Conservation (phyloP, 2,888 invertebrate species). For the Machimus atricapillus region DNA sequence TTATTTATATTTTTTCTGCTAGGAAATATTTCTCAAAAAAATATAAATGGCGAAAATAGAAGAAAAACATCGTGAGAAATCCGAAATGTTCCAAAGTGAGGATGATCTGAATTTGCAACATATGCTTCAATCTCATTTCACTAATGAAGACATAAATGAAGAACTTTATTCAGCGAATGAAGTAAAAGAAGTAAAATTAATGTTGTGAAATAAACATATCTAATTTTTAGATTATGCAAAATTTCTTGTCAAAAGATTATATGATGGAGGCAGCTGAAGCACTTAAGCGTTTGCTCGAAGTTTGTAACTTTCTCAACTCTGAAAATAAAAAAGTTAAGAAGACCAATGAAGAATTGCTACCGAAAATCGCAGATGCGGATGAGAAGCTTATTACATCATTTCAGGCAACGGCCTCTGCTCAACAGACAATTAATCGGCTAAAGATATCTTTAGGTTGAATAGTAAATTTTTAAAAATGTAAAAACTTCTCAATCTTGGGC, state of each 20-base stretch:
- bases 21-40: background rate
- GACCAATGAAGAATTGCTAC: slow-evolving; percentile 46
- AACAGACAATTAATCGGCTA: slow-evolving; percentile 52
- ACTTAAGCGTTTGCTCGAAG: slow-evolving; percentile 53
- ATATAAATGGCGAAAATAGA: background rate
- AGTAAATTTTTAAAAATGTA: background rate
- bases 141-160: background rate
- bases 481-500: background rate
- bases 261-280: slow-evolving; percentile 52
- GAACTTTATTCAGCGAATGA: background rate
- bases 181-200: background rate
- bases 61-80: background rate
- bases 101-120: background rate
- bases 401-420: slow-evolving; percentile 53
- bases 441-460: slow-evolving; percentile 51
- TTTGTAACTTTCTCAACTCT: slow-evolving; percentile 53
- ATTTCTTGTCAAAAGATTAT: slow-evolving; percentile 49
- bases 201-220: background rate
- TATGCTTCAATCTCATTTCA: background rate
- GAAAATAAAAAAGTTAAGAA: slow-evolving; percentile 52
- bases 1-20: background rate
- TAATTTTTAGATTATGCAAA: background rate
- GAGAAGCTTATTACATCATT: slow-evolving; percentile 54
- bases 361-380: slow-evolving; percentile 52
- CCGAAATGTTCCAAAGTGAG: background rate